phyloP scores from a whole-genome alignment of 2,113 vertebrate species.

The Serinus canaria region DNA sequence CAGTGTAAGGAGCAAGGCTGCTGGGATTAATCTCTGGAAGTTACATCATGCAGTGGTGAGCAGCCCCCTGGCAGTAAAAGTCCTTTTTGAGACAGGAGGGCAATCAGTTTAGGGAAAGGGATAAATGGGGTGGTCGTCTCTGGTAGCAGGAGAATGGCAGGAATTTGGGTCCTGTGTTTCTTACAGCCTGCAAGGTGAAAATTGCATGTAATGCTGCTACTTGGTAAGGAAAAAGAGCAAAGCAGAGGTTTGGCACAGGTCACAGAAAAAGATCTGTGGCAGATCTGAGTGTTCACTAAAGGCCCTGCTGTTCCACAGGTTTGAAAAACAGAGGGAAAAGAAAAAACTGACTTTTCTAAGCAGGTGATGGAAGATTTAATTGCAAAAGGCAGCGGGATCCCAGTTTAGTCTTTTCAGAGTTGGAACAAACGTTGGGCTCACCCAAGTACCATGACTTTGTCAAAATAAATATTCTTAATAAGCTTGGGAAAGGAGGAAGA shows the following conservation, averaged over 20 bases:
- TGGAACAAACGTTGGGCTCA: not conserved
- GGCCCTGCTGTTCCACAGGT: not conserved
- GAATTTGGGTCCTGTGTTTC: not conserved
- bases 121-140: not conserved
- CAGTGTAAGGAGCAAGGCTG: not conserved
- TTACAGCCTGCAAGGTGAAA: not conserved
- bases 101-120: not conserved
- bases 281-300: not conserved
- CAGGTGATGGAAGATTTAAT: not conserved
- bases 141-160: fast-evolving
- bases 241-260: not conserved
- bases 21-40: not conserved
- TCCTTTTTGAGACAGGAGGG: not conserved
- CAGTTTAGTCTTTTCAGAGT: not conserved
- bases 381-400: not conserved
- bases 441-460: not conserved
- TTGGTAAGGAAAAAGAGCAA: not conserved
- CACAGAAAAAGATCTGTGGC: not conserved
- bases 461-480: not conserved
- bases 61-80: not conserved
- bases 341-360: not conserved
- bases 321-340: not conserved
- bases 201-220: not conserved
- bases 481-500: not conserved
- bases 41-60: not conserved